Base-by-base conservation (phyloP, 2,888 invertebrate species). In the Leucophora obtusa region DNA sequence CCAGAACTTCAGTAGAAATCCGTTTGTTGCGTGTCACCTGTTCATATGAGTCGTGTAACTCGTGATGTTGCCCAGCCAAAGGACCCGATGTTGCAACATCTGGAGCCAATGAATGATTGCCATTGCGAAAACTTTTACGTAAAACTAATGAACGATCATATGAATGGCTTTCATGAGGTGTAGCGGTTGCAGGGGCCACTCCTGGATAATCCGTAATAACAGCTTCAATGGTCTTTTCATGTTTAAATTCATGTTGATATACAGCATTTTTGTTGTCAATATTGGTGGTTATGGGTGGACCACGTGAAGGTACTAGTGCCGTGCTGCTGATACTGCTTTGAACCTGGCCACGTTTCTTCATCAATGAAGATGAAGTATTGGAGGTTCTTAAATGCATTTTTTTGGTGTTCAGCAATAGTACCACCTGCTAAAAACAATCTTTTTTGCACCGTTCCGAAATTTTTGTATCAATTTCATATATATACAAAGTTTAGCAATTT, bases 1-100 rank as follows among this genome's bases (percentile, higher is more conserved):
- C 96, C 86, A 96, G 92, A 89, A 96, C 94, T 92, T 96, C 96
- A 86, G 96, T 96, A 88, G 95, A 94, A 87, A 96, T 91, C 85
- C 94, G 93, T 88, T 96, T 95, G 90, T 95, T 95, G 86, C 96
- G 96, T 87, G 95, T 94, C 89, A 96, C 93, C 88, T 95, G 94
- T 90, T 95, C 94, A 87, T 96, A 92, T 51, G 85, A 83, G 21
- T 79, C 70, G 5, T 74, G 77, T 35, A 70, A 14, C n/a, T 65
- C 73, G 53, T 66, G 79, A 56, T 70, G 82, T 58, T 79, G 70
- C 3, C 50, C 53, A 21, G 53, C 43, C n/a, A 50, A 53, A 1
- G 63, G 28, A 1, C 18, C 51, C 0, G 70, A 24, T 4, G 50
- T 6, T 1, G 62, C 18, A 35, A 10, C 28, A 47, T 59, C 70